These are phyloP conservation scores for Chelonus insularis DNA, from an alignment of 1,140 invertebrate species.

Conservation along the genomic window DNA sequence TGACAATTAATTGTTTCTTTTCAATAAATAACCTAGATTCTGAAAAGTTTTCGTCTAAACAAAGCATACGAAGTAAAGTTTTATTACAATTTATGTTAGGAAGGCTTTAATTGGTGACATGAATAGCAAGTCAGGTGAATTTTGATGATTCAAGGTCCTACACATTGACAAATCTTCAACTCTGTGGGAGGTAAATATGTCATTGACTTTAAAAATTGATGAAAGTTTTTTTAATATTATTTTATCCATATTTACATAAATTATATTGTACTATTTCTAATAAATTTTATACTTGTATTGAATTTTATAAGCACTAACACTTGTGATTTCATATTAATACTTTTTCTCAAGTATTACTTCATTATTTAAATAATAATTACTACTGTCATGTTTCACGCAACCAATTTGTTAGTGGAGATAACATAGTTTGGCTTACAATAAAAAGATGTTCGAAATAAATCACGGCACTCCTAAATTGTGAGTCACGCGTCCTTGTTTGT, in stretches of 20 bases:
- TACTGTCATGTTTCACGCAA: conserved; percentile 11
- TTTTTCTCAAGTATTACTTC: too few species aligned
- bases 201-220: not conserved
- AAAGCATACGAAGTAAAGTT: not conserved
- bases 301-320: too few species aligned
- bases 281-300: too few species aligned
- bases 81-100: not conserved
- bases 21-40: not conserved
- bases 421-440: not conserved
- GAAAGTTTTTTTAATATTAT: not conserved
- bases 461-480: conserved; percentile 25
- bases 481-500: conserved; percentile 18
- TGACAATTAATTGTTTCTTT: not conserved
- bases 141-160: conserved; percentile 14
- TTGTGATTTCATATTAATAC: too few species aligned
- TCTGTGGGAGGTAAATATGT: conserved; percentile 22
- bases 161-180: conserved; percentile 14
- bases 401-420: conserved; percentile 11
- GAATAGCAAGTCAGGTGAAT: not conserved
- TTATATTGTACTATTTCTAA: not conserved
- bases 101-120: not conserved
- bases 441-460: conserved; percentile 17
- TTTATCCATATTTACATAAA: not conserved
- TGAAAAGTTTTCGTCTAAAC: not conserved
- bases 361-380: not conserved